Conservation (phyloP, 1,140 invertebrate species). For the Nilaparvata lugens region DNA sequence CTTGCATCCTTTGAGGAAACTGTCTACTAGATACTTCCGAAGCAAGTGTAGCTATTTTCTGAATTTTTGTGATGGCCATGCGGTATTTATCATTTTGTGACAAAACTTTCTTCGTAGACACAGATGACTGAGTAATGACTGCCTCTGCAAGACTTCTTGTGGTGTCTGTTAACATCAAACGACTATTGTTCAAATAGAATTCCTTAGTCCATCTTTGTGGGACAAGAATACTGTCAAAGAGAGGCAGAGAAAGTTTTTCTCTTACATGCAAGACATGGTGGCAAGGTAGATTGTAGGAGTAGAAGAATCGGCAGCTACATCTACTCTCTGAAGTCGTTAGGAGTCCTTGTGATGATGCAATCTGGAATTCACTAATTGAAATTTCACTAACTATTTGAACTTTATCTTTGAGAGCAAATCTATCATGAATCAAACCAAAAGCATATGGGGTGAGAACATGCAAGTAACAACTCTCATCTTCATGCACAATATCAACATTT, state of each 20-base stretch:
- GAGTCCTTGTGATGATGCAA: neutral
- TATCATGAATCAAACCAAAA: neutral
- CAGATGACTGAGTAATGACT: neutral
- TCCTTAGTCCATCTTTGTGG: neutral
- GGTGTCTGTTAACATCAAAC: neutral
- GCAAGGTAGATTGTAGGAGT: neutral
- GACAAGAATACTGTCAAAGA: neutral
- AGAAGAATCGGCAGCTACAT: neutral
- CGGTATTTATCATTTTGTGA: slow-evolving; percentile 4
- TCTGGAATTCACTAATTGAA: neutral
- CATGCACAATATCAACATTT: neutral
- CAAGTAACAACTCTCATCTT: neutral
- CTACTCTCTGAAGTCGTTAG: neutral
- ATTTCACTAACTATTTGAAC: neutral
- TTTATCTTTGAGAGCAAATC: neutral
- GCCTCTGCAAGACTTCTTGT: neutral
- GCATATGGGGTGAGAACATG: neutral
- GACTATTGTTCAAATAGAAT: neutral
- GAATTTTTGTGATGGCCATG: neutral
- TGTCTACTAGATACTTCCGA: neutral
- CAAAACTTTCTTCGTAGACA: neutral
- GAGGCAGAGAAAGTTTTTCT: neutral
- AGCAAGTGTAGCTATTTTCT: neutral
- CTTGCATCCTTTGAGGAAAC: neutral
- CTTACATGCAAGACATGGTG: neutral